phyloP scores from a whole-genome alignment of 2,888 invertebrate genomes.

The Hirtodrosophila histrioides region DNA sequence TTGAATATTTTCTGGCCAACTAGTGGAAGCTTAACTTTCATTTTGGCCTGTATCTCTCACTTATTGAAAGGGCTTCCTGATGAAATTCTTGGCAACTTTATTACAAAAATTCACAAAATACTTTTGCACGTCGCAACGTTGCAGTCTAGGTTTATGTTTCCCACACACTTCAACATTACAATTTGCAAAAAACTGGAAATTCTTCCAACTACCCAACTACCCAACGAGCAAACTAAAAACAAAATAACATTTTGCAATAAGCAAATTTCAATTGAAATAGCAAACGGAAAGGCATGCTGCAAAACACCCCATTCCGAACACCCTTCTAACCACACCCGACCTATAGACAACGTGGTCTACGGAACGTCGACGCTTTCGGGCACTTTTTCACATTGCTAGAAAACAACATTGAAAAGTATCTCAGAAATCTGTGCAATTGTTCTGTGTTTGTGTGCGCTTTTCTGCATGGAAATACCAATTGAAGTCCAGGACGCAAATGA shows the following conservation, averaged over 20 bases:
- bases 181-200: constrained; percentile 48
- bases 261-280: constrained; percentile 77
- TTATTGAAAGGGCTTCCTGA: neutral
- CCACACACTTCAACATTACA: constrained; percentile 27
- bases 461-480: constrained; percentile 31
- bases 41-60: constrained; percentile 1
- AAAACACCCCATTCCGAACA: constrained; percentile 2
- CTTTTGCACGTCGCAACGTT: constrained; percentile 55
- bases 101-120: constrained; percentile 71
- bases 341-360: constrained; percentile 25
- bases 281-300: constrained; percentile 65
- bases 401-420: constrained; percentile 46
- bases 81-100: constrained; percentile 61
- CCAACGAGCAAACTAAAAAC: constrained; percentile 37
- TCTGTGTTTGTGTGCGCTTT: constrained; percentile 23
- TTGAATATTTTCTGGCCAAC: constrained; percentile 14
- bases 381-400: constrained; percentile 19
- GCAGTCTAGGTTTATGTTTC: constrained; percentile 49
- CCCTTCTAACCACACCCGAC: constrained; percentile 8
- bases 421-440: constrained; percentile 54
- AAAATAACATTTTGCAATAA: constrained; percentile 71
- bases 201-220: constrained; percentile 56
- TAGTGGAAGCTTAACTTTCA: neutral
- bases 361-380: constrained; percentile 28
- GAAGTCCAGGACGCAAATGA: constrained; percentile 9